A percentile compares a stretch with the other conserved stretches of the same genome.
phyloP scores from a whole-genome alignment of 2,888 invertebrate genomes.

The Adelphocoris suturalis region DNA sequence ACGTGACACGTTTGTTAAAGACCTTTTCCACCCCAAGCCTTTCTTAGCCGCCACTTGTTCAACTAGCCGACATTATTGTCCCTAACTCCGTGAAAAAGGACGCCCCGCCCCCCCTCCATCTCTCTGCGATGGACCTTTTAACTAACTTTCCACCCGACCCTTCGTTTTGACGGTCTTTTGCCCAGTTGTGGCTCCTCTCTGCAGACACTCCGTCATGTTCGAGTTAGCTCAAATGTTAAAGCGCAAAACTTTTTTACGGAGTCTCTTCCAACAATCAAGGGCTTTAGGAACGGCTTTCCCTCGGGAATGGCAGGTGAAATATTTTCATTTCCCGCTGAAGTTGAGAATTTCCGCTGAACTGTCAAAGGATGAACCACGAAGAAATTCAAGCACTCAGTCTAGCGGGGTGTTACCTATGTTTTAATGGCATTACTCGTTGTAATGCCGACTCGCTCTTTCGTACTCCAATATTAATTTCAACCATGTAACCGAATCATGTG shows the following conservation, averaged over 20 bases:
- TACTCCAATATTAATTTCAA: no score
- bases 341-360: neutral
- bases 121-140: neutral
- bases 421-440: no score
- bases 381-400: no score
- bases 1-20: conserved; percentile 14
- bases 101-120: neutral
- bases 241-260: neutral
- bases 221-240: neutral
- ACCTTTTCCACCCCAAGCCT: neutral
- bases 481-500: no score
- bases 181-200: neutral
- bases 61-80: neutral
- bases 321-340: conserved; percentile 11
- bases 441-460: no score
- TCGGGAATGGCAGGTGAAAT: conserved; percentile 1
- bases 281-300: neutral
- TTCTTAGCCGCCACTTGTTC: neutral
- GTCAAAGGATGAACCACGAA: neutral
- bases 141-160: neutral
- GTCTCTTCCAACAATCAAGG: no score
- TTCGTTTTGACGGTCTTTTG: neutral
- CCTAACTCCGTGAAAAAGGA: neutral
- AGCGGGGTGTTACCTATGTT: no score
- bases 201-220: neutral